A percentile compares a stretch with the other conserved stretches of the same genome.
phyloP scores from a whole-genome alignment of 2,113 vertebrate genomes.

The Lepus timidus region DNA sequence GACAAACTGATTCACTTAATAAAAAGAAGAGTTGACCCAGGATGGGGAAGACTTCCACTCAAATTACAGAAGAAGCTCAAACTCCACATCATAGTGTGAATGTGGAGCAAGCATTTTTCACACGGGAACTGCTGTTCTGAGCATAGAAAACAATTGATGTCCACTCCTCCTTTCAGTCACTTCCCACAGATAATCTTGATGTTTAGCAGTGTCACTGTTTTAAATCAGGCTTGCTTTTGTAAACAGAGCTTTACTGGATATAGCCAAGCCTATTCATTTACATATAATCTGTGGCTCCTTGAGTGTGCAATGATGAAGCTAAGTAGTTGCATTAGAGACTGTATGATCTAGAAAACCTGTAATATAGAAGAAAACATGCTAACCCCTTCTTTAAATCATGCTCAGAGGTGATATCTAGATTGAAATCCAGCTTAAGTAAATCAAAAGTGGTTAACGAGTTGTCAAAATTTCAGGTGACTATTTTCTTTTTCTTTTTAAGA shows the following conservation, averaged over 20 bases:
- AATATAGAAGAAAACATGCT: not conserved
- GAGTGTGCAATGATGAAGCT: not conserved
- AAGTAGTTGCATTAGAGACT: not conserved
- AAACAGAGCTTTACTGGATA: conserved; percentile 28
- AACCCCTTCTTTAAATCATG: conserved; percentile 18
- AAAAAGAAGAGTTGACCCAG: not conserved
- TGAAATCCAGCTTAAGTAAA: conserved; percentile 41
- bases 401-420: not conserved
- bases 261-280: not conserved
- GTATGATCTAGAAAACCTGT: not conserved
- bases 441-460: not conserved
- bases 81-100: no score
- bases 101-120: not conserved
- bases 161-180: not conserved
- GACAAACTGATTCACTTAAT: not conserved
- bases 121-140: not conserved
- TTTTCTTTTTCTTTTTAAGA: no score
- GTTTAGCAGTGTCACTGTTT: not conserved
- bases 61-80: not conserved
- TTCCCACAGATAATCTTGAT: not conserved
- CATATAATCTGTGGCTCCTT: not conserved
- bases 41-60: not conserved
- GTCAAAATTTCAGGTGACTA: not conserved
- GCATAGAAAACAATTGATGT: no score
- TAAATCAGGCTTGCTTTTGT: not conserved